These are phyloP conservation scores for Agelas oroides DNA, from an alignment of 37 sponge, comb jelly and placozoan species.

Conservation along the genomic window DNA sequence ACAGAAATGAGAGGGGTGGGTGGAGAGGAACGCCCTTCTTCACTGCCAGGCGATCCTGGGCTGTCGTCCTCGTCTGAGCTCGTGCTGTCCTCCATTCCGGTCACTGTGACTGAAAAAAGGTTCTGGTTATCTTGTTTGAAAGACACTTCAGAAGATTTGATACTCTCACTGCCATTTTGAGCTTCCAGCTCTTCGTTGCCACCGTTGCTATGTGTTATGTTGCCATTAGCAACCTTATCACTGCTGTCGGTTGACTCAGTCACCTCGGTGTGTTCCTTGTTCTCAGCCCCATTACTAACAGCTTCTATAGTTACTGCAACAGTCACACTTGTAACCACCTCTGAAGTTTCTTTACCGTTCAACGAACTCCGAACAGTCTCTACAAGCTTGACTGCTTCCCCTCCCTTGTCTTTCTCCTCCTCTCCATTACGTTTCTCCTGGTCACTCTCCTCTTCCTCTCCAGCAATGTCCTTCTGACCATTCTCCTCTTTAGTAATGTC, in stretches of 20 bases:
- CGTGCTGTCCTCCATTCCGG: not conserved
- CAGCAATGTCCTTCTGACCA: no score
- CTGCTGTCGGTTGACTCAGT: not conserved
- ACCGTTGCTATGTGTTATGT: no score
- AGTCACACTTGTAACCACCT: not conserved
- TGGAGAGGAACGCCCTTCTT: not conserved
- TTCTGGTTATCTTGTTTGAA: not conserved
- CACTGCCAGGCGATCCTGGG: not conserved
- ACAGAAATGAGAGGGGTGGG: not conserved
- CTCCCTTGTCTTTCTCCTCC: not conserved
- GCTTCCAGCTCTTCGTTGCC: not conserved
- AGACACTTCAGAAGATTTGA: not conserved
- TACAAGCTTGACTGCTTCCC: not conserved
- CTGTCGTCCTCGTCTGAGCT: no score
- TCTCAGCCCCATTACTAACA: not conserved
- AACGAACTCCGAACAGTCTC: not conserved
- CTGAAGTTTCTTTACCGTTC: not conserved
- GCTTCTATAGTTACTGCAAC: not conserved
- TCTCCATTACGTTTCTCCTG: not conserved
- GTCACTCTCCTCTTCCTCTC: constrained; percentile 7
- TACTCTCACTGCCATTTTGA: no score
- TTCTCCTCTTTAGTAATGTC: not conserved
- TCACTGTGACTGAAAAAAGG: not conserved
- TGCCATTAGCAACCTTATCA: not conserved
- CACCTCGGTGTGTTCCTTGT: not conserved